Conservation (phyloP, 2,888 invertebrate species). For the Willowsia nigromaculata region DNA sequence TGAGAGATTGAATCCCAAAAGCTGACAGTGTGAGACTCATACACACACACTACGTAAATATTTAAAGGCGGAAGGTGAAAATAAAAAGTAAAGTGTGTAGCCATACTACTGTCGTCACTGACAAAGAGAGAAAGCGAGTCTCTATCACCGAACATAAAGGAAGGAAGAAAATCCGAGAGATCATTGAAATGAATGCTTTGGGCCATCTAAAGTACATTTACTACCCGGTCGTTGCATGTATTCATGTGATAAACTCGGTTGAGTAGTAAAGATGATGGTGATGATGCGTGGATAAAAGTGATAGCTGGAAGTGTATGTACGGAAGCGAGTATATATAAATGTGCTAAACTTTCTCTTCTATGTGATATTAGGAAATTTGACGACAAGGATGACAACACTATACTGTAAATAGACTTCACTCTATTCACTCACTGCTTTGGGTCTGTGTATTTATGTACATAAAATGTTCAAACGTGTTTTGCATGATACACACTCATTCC, state of each 20-base stretch:
- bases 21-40: not conserved
- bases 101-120: not conserved
- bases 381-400: not conserved
- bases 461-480: constrained; percentile 11
- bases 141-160: not conserved
- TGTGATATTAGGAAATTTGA: not conserved
- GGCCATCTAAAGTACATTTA: not conserved
- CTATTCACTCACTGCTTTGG: too few species aligned
- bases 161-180: constrained; percentile 9
- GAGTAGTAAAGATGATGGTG: not conserved
- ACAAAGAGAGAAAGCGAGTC: not conserved
- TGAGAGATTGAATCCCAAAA: too few species aligned
- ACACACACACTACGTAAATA: not conserved
- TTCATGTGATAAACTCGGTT: not conserved
- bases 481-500: constrained; percentile 35
- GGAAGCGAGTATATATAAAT: not conserved
- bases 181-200: constrained; percentile 7
- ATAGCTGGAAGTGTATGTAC: not conserved
- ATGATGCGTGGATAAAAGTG: constrained; percentile 35
- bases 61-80: not conserved
- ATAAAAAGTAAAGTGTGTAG: not conserved
- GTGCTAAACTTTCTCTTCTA: not conserved
- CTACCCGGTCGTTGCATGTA: not conserved
- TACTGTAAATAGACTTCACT: too few species aligned
- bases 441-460: not conserved